These are phyloP conservation scores for Mareca strepera DNA, from an alignment of 2,797 vertebrate genomes.

Conservation along the genomic window DNA sequence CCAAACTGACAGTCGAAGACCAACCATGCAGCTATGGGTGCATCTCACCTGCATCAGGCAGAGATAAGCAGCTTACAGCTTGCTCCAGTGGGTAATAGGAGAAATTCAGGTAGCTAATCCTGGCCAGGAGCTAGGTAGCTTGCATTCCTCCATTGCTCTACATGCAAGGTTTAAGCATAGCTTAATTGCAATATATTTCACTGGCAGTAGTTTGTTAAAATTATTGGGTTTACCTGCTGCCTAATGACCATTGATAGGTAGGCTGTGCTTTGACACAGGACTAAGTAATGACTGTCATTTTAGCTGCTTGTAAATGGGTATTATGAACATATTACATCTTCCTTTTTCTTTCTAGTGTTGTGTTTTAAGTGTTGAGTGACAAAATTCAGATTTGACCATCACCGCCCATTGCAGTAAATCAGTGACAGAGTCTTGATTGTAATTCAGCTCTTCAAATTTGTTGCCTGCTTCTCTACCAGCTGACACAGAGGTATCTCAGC, in stretches of 20 bases:
- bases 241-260: background rate
- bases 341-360: background rate
- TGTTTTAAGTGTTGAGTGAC: background rate
- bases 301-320: background rate
- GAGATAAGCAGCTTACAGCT: background rate
- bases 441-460: background rate
- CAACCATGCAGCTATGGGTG: background rate
- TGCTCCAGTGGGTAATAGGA: background rate
- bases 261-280: background rate
- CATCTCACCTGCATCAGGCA: background rate
- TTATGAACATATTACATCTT: background rate
- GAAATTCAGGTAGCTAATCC: background rate
- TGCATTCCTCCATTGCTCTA: background rate
- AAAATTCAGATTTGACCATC: background rate
- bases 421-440: rapidly evolving
- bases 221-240: background rate
- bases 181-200: background rate
- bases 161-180: background rate
- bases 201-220: background rate
- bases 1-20: background rate
- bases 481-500: background rate
- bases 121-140: background rate
- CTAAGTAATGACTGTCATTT: background rate
- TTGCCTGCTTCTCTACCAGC: background rate
- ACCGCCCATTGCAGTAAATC: background rate